These are phyloP conservation scores for Lanius collurio DNA, from an alignment of 2,113 vertebrate species.

Conservation along the genomic window DNA sequence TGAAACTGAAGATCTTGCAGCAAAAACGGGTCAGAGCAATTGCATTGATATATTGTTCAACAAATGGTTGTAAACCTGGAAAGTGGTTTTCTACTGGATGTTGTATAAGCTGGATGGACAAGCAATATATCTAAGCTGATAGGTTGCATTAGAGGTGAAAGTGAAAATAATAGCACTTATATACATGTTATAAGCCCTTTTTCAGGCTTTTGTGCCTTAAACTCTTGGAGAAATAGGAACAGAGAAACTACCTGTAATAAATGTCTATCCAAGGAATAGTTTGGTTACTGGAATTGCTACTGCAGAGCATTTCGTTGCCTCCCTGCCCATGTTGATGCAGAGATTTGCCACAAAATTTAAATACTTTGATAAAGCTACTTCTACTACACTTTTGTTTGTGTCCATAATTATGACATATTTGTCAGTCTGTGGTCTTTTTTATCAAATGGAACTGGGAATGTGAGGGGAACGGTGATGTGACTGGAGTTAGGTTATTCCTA, in stretches of 20 bases:
- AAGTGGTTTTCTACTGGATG: not conserved
- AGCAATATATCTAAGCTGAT: constrained; percentile 47
- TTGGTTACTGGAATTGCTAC: constrained; percentile 25
- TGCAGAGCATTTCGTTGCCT: not conserved
- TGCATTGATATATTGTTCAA: not conserved
- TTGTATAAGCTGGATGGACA: constrained; percentile 11
- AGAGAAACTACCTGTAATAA: constrained; percentile 53
- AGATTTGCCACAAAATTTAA: constrained; percentile 22
- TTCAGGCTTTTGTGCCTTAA: constrained; percentile 64
- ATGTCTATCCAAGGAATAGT: constrained; percentile 1
- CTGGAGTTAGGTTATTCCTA: not conserved
- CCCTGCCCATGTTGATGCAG: constrained; percentile 10
- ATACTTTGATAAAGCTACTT: constrained; percentile 51
- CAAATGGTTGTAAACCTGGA: constrained; percentile 7
- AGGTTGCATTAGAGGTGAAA: constrained; percentile 27
- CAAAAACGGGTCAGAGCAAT: constrained; percentile 42
- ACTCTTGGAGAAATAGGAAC: constrained; percentile 20
- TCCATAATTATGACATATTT: not conserved
- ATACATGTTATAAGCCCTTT: constrained; percentile 45
- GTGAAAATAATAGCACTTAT: constrained; percentile 16
- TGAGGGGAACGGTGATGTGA: not conserved
- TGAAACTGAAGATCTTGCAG: constrained; percentile 4
- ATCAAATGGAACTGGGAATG: not conserved
- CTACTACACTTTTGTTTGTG: constrained; percentile 20
- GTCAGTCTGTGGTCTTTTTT: not conserved